A percentile compares a stretch with the other conserved stretches of the same genome.
Evolutionary conservation across 2,888 invertebrate genomes (phyloP).

Genomic region (Cataglyphis albicans): DNA sequence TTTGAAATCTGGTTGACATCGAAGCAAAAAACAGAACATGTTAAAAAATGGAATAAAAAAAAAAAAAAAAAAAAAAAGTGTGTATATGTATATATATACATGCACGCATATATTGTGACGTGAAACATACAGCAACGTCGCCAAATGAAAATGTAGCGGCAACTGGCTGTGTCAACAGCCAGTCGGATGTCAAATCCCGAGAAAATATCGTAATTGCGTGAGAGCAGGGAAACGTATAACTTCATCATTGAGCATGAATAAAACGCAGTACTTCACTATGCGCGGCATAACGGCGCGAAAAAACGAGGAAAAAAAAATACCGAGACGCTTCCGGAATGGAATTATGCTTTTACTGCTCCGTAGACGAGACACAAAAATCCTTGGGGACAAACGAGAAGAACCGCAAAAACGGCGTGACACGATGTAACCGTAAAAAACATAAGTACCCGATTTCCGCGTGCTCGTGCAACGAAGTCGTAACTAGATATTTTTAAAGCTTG

Average conservation of each 20-base stretch:
- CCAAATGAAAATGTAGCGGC: conserved; percentile 76
- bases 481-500: conserved; percentile 46
- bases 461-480: conserved; percentile 44
- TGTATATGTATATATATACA: background rate
- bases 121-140: conserved; percentile 48
- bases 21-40: conserved; percentile 34
- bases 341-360: conserved; percentile 59
- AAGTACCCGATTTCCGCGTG: conserved; percentile 57
- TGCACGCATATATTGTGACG: conserved; percentile 31
- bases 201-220: conserved; percentile 72
- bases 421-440: conserved; percentile 62
- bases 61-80: conserved; percentile 18
- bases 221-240: conserved; percentile 68
- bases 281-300: conserved; percentile 2
- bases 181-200: conserved; percentile 63
- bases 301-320: conserved; percentile 30
- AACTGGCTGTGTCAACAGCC: conserved; percentile 55
- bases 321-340: conserved; percentile 39
- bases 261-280: conserved; percentile 43
- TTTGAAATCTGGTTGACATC: conserved; percentile 53
- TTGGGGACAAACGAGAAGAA: conserved; percentile 40
- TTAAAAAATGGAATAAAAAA: conserved; percentile 50
- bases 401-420: conserved; percentile 68
- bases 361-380: conserved; percentile 57
- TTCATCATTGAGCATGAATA: conserved; percentile 68